phyloP scores from a whole-genome alignment of 2,113 vertebrate genomes.

The Xenus cinereus region DNA sequence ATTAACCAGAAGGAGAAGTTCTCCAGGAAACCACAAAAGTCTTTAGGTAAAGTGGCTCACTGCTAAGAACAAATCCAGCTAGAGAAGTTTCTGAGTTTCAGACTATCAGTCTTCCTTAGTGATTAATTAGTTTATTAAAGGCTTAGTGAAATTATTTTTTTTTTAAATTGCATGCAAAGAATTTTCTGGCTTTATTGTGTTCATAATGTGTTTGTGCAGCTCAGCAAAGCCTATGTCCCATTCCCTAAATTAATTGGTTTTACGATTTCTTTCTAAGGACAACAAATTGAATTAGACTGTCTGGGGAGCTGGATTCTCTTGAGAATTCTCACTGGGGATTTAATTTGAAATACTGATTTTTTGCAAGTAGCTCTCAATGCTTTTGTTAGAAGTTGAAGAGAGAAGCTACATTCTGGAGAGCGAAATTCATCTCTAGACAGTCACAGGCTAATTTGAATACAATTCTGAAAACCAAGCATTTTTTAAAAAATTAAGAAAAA shows the following conservation, averaged over 20 bases:
- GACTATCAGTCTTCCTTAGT: background rate
- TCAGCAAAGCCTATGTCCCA: background rate
- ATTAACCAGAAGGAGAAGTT: background rate
- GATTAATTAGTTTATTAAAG: background rate
- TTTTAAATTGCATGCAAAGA: background rate
- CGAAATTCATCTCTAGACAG: background rate
- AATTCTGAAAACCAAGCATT: background rate
- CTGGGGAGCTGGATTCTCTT: background rate
- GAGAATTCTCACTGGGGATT: background rate
- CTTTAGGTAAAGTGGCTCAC: background rate
- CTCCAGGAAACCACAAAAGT: background rate
- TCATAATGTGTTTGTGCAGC: background rate
- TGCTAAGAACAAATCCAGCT: background rate
- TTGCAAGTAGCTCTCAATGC: background rate
- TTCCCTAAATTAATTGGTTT: background rate
- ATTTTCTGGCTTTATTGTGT: background rate
- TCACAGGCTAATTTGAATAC: background rate
- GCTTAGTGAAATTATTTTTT: background rate
- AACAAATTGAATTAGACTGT: conserved; percentile 19
- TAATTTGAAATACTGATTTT: background rate
- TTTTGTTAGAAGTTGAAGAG: background rate
- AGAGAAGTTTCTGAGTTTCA: background rate
- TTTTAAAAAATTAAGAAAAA: background rate
- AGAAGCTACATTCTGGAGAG: background rate
- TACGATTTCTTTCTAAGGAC: background rate